Base-by-base conservation (phyloP, 2,113 vertebrate species). In the Sturnus vulgaris region DNA sequence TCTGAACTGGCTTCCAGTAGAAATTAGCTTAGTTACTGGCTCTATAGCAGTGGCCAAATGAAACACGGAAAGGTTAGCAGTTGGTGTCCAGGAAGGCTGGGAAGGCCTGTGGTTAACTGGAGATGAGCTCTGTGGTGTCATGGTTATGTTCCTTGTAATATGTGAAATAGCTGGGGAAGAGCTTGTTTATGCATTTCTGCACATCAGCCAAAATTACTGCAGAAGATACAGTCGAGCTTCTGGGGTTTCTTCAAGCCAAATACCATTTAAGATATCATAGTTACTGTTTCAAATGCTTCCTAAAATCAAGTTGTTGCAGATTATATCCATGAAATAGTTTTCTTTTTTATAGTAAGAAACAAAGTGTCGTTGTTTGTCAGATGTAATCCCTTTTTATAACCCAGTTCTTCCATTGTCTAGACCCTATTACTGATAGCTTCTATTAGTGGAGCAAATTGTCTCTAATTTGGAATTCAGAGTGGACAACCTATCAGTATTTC, bases 81-180 rank as follows among this genome's bases (percentile, higher is more conserved):
- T 14, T 12, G 52, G 33, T 0, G 0, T 70, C 64, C 63, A 49
- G 69, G 71, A 70, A 66, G 64, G 64, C 35, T 81, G 49, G 76
- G 82, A 73, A 64, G 47, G 56, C 35, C 71, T 96, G 93, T 92
- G 93, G 88, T 92, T 93, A 85, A 25, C 28, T 90, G 80, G 64
- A 66, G 52, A 33, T 77, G 56, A 92, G 46, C 47, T 92, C 82
- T 93, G 86, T 73, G 88, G 76, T 93, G 39, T 77, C 80, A 73
- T 70, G 76, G 80, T 95, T 90, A 42, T 22, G 52, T 61, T 70
- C 33, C 23, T 73, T 78, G 92, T 94, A 63, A 97, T 93, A 75
- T 88, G 91, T 92, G 86, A 94, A 96, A 72, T 86, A 81, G 64
- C 31, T 78, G 53, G 15, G 64, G 76, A 77, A 83, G 52, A 82